Evolutionary conservation across 2,888 invertebrate genomes (phyloP).

Genomic region (Tanypteryx hageni): DNA sequence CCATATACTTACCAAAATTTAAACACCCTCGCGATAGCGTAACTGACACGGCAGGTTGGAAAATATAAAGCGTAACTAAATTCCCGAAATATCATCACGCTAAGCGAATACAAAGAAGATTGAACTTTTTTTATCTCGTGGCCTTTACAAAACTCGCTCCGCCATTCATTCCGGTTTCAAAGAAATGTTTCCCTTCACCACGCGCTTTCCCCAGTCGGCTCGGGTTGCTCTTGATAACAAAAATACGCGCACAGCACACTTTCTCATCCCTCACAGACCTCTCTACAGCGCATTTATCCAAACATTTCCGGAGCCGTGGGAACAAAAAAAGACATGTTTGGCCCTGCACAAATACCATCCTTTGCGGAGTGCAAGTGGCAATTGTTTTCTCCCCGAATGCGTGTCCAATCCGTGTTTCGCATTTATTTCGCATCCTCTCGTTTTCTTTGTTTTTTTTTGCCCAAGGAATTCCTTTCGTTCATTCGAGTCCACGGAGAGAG

Average conservation of each 20-base stretch:
- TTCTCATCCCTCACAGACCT: not conserved
- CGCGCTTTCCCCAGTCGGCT: not conserved
- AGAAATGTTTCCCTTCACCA: not conserved
- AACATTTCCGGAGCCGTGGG: not conserved
- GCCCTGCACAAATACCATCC: not conserved
- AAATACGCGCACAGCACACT: not conserved
- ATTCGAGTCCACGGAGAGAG: not conserved
- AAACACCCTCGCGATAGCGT: not conserved
- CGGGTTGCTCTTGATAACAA: not conserved
- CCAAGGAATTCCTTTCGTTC: not conserved
- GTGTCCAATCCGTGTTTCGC: not conserved
- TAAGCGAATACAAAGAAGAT: not conserved
- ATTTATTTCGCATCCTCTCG: not conserved
- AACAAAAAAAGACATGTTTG: not conserved
- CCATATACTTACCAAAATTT: not conserved
- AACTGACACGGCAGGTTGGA: not conserved
- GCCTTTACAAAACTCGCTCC: not conserved
- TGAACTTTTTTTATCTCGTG: not conserved
- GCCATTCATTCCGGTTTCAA: not conserved
- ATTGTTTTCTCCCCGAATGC: not conserved
- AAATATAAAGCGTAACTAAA: not conserved
- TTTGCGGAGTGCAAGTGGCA: not conserved
- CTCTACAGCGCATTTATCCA: not conserved
- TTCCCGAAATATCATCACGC: not conserved
- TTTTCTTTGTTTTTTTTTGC: slow-evolving; percentile 2